Base-by-base conservation (phyloP, 2,888 invertebrate species). In the Bombyx huttoni region DNA sequence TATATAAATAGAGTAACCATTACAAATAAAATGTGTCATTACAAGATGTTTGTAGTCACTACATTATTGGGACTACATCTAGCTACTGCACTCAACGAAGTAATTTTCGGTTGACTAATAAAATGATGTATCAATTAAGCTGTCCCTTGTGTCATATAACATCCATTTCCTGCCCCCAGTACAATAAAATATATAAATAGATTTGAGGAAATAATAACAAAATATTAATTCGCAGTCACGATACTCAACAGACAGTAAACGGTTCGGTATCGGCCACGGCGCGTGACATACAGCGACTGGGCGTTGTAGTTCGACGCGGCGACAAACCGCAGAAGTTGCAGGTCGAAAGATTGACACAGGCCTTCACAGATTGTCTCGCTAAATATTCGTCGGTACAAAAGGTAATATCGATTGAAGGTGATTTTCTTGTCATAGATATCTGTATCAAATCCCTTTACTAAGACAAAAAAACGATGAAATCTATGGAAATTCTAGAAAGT, bases 291-390 rank as follows among this genome's bases (percentile, higher is more conserved):
- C 91, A 92, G 60, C 90, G 93, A 55, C 82, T 96, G 33, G 93
- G 92, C 46, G 90, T 90, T 8, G 89, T 94, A 33, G 93, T 93
- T 51, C 89, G 92, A 12, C 90, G 91, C 57, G 93, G 93, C 0
- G 93, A 94, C 72, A 94, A 94, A 62, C 92, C 94, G 54, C 94
- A 95, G 73, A 94, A 94, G 69, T 81, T 97, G 58, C 96, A 96
- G 78, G 91, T 95, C 52, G 96, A 96, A 63, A 91, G 95, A 65
- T 90, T 97, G 12, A 94, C 94, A 10, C 93, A 92, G 63, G 94
- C 95, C 65, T 97, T 97, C 75, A 91, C 92, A 58, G 94, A 94
- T 59, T 92, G 95, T 1, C 89, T 96, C 13, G 92, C 92, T 58
- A 92, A 92, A 70, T 96, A 96, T 73, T 92, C 94, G 49, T 81